Percentiles rank a stretch among this genome's conserved stretches.
Conservation (phyloP, 92 coral and sea anemone genomes). For the Montipora capitata region DNA sequence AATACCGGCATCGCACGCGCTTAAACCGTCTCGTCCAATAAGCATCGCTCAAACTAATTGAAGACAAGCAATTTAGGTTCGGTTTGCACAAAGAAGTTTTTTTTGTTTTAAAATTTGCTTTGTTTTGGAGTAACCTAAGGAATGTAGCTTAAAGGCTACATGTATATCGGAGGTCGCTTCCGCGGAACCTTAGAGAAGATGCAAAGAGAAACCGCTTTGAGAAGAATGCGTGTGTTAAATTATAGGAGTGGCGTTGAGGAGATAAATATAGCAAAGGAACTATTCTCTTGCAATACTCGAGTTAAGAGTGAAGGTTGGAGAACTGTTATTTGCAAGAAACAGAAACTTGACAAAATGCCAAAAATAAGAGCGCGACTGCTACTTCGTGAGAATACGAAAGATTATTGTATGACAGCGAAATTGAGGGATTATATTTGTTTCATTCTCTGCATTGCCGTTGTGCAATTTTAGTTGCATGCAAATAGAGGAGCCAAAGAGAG, state of each 20-base stretch:
- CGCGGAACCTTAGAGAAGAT: background rate
- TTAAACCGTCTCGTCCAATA: background rate
- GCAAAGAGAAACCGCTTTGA: background rate
- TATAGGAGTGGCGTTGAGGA: background rate
- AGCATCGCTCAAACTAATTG: background rate
- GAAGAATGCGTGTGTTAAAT: background rate
- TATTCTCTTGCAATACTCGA: background rate
- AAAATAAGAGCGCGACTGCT: background rate
- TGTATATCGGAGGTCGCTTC: background rate
- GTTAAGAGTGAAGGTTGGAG: background rate
- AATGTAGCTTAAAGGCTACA: background rate
- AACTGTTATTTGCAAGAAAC: background rate
- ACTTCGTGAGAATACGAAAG: too few species aligned
- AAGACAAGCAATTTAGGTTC: background rate
- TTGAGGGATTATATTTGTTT: too few species aligned
- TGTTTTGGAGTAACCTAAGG: background rate
- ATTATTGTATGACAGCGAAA: background rate
- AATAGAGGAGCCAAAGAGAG: too few species aligned
- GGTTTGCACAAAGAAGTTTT: background rate
- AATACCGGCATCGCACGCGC: constrained; percentile 29
- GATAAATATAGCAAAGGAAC: constrained; percentile 2
- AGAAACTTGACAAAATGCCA: constrained; percentile 32
- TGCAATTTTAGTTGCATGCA: too few species aligned
- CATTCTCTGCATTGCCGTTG: too few species aligned
- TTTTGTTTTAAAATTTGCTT: background rate